Evolutionary conservation across 2,888 invertebrate genomes (phyloP).

Genomic region (Calliopum simillimum): DNA sequence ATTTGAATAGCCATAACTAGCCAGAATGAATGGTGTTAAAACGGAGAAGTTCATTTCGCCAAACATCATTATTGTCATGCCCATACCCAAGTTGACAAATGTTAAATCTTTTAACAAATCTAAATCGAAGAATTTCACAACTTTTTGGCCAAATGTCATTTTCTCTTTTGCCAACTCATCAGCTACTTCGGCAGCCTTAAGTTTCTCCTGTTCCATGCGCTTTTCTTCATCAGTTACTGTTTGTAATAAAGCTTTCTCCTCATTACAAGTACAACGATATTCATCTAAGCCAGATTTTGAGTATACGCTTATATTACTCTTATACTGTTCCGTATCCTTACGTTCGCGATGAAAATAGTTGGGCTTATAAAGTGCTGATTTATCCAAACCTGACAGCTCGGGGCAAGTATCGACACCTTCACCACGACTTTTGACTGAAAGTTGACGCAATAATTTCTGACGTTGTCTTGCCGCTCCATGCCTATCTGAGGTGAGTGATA

Average conservation of each 20-base stretch:
- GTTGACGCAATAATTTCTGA: slow-evolving; percentile 52
- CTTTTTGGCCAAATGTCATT: slow-evolving; percentile 71
- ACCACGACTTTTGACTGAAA: slow-evolving; percentile 45
- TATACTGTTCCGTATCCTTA: slow-evolving; percentile 65
- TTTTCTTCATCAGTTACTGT: slow-evolving; percentile 49
- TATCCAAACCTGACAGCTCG: slow-evolving; percentile 30
- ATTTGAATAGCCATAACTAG: slow-evolving; percentile 73
- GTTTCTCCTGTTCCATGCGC: slow-evolving; percentile 42
- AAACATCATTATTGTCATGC: slow-evolving; percentile 79
- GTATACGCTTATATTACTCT: slow-evolving; percentile 59
- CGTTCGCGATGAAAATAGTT: slow-evolving; percentile 74
- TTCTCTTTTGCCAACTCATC: slow-evolving; percentile 59
- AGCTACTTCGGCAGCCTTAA: slow-evolving; percentile 50
- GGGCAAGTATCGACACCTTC: slow-evolving; percentile 34
- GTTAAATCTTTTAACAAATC: slow-evolving; percentile 76
- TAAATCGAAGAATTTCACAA: slow-evolving; percentile 77
- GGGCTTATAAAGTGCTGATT: slow-evolving; percentile 53
- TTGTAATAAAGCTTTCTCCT: slow-evolving; percentile 59
- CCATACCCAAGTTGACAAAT: slow-evolving; percentile 78
- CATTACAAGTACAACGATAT: slow-evolving; percentile 59
- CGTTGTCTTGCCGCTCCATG: slow-evolving; percentile 41
- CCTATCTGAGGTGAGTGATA: slow-evolving; percentile 58
- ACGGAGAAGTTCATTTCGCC: slow-evolving; percentile 81
- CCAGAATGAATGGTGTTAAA: slow-evolving; percentile 78
- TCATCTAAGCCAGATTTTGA: slow-evolving; percentile 54